Conservation (phyloP, 2,113 vertebrate genomes). For the Ceyx cyanopectus region DNA sequence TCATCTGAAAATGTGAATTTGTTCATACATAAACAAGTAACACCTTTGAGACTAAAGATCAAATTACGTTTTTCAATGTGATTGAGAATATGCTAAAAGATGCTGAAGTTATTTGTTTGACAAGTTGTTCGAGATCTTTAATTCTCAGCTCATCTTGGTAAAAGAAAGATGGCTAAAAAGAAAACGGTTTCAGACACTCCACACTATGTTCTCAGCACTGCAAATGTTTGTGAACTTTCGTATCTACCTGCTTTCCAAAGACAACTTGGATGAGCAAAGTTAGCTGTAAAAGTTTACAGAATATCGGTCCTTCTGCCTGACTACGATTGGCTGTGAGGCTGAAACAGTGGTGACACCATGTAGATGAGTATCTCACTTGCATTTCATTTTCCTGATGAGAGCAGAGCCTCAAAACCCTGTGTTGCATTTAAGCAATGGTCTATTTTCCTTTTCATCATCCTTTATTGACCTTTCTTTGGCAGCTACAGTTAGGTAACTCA, state of each 20-base stretch:
- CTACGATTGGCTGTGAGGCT: neutral
- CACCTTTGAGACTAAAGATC: neutral
- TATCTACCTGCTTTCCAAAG: neutral
- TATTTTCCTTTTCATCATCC: neutral
- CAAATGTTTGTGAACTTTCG: neutral
- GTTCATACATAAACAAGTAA: neutral
- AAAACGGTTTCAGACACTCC: neutral
- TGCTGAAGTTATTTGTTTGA: neutral
- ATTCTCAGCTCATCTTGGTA: neutral
- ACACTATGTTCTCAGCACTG: neutral
- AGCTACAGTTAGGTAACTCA: neutral
- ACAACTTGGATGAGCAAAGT: neutral
- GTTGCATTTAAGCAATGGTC: neutral
- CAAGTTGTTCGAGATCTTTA: neutral
- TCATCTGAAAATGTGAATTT: neutral
- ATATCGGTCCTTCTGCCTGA: neutral
- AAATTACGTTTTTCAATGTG: neutral
- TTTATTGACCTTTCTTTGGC: neutral
- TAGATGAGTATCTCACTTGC: neutral
- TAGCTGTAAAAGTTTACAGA: neutral
- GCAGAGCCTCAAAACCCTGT: neutral
- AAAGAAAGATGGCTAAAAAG: neutral
- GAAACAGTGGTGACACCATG: neutral
- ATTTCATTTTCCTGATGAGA: neutral
- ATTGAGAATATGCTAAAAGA: neutral